phyloP scores from a whole-genome alignment of 2,888 invertebrate genomes.

The Brachypterus glaber region DNA sequence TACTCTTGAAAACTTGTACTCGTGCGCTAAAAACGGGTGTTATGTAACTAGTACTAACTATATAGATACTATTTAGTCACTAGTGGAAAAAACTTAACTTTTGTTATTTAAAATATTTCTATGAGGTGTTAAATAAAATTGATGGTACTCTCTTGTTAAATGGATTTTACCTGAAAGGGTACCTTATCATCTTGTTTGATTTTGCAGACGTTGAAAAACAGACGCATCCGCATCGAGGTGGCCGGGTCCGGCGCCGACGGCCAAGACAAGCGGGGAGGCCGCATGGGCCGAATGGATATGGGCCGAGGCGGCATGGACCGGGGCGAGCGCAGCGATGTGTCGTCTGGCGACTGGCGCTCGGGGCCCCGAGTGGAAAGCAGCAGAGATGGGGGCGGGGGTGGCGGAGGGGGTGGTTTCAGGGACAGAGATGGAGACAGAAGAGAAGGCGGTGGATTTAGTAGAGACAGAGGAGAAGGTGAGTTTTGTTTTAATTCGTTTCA shows the following conservation, averaged over 20 bases:
- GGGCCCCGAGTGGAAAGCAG: conserved; percentile 46
- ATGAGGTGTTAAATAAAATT: too few species aligned
- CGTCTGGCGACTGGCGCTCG: conserved; percentile 68
- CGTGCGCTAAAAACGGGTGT: too few species aligned
- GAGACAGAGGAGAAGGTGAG: conserved; percentile 21
- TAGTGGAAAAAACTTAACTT: too few species aligned
- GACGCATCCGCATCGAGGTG: conserved; percentile 72
- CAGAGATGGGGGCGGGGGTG: conserved; percentile 31
- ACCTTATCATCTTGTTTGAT: conserved; percentile 9
- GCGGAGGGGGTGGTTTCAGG: conserved; percentile 26
- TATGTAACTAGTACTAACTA: too few species aligned
- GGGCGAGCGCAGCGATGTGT: conserved; percentile 54
- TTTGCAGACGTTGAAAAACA: conserved; percentile 58
- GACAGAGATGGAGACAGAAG: conserved; percentile 28
- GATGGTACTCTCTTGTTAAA: too few species aligned
- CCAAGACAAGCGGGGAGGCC: conserved; percentile 53
- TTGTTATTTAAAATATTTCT: too few species aligned
- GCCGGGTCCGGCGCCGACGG: conserved; percentile 64
- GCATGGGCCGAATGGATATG: conserved; percentile 42
- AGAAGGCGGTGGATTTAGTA: conserved; percentile 25
- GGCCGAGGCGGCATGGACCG: conserved; percentile 50
- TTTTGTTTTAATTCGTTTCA: not conserved
- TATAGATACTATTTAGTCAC: too few species aligned
- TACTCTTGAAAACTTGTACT: too few species aligned
- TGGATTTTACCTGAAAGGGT: too few species aligned